Evolutionary conservation across 2,888 invertebrate species (phyloP).

Genomic region (Caradrina clavipalpis): DNA sequence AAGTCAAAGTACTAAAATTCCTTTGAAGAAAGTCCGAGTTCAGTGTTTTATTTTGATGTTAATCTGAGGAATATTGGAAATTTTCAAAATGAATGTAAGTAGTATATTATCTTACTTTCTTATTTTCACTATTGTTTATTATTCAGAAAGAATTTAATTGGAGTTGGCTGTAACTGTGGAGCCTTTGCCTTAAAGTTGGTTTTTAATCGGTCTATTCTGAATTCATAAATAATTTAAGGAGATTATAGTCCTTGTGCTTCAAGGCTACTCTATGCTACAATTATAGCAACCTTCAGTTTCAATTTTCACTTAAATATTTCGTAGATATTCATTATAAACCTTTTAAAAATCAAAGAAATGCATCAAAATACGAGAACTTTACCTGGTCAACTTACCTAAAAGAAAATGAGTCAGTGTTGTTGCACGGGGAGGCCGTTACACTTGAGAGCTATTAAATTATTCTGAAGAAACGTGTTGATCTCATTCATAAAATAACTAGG

Average conservation of each 20-base stretch:
- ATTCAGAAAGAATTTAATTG: constrained; percentile 30
- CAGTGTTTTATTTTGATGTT: constrained; percentile 62
- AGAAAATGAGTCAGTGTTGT: constrained; percentile 25
- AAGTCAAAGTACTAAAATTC: constrained; percentile 57
- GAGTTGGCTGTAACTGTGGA: constrained; percentile 32
- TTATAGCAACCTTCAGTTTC: background rate
- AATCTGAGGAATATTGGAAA: constrained; percentile 60
- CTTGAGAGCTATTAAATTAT: constrained; percentile 28
- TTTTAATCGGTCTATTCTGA: constrained; percentile 26
- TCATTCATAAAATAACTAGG: constrained; percentile 21
- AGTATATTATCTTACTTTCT: constrained; percentile 40
- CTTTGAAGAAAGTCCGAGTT: constrained; percentile 65
- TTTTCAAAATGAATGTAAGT: constrained; percentile 65
- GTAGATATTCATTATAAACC: background rate
- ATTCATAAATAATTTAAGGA: constrained; percentile 32
- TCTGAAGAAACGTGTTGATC: constrained; percentile 14
- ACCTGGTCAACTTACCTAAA: constrained; percentile 15
- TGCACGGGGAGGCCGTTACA: constrained; percentile 47
- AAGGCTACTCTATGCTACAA: background rate
- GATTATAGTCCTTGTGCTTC: constrained; percentile 37
- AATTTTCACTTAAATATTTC: background rate
- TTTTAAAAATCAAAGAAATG: background rate
- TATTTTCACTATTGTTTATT: constrained; percentile 50
- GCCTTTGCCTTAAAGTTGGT: constrained; percentile 30
- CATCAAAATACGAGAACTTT: background rate